Base-by-base conservation (phyloP, 2,113 vertebrate species). In the Aptenodytes patagonicus region DNA sequence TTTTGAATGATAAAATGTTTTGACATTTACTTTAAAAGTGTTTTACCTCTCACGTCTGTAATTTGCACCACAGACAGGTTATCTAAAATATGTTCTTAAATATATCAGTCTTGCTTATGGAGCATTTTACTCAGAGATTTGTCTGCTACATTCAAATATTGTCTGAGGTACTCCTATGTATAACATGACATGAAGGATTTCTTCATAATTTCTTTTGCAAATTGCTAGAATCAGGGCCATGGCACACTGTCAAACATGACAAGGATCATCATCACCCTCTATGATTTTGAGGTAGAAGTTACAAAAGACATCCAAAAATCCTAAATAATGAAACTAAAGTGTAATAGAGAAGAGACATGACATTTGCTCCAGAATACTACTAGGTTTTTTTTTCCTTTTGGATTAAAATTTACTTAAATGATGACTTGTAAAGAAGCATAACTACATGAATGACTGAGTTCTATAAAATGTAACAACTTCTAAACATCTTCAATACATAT, bases 1-100 rank as follows among this genome's bases (percentile, higher is more conserved):
- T 75, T 89, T 69, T 55, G 62, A 83, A 66, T 12, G 70, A 38
- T 58, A 85, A 97, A 91, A 32, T 69, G 36, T 80, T 68, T 89
- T 65, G 76, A 95, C 91, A 22, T 81, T 79, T 29, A 47, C 46
- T 87, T 68, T 46, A 49, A 15, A 91, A 96, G 91, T 78, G 46
- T 94, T 95, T 92, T 86, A 93, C 68, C 87, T 93, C 82, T 95
- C 71, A 77, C 58, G 88, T 55, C 91, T 92, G 69, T 62, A 90
- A 93, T 90, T 89, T 96, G 88, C 84, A 76, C 65, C 65, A 55
- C 51, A 86, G 91, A 93, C 86, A 92, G 83, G 80, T 28, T 92
- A 76, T 82, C 46, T 93, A 68, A 97, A 89, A 25, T 81, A 26
- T 24, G 54, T 57, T 87, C 76, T 73, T 73, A 79, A 84, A 71